These are phyloP conservation scores for Pelobates fuscus DNA, from an alignment of 2,113 vertebrate species.

Conservation along the genomic window DNA sequence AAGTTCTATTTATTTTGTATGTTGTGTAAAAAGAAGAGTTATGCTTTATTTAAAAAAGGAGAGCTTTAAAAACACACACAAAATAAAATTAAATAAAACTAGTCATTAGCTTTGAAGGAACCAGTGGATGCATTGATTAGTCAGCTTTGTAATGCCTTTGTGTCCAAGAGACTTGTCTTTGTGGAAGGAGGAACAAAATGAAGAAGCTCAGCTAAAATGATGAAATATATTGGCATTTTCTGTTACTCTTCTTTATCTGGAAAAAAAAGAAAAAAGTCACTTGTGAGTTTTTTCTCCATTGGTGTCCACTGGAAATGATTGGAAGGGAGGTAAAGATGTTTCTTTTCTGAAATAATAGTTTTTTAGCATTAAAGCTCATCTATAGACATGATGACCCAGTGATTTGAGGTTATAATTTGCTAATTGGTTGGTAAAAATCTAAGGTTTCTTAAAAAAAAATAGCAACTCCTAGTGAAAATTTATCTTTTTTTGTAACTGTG, in stretches of 20 bases:
- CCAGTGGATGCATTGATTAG: conserved; percentile 62
- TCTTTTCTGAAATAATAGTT: too few relatives aligned
- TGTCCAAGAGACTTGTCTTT: conserved; percentile 68
- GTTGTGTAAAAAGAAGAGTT: conserved; percentile 54
- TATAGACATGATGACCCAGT: too few relatives aligned
- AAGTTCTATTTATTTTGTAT: conserved; percentile 49
- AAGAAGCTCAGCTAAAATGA: conserved; percentile 74
- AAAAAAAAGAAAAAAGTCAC: conserved; percentile 73
- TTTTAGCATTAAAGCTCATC: too few relatives aligned
- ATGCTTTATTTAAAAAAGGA: conserved; percentile 47
- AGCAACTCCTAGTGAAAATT: too few relatives aligned
- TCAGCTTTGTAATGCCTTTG: conserved; percentile 62
- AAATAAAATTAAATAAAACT: conserved; percentile 5
- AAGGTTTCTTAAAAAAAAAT: too few relatives aligned
- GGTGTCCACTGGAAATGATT: conserved; percentile 49
- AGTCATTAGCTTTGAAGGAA: conserved; percentile 56
- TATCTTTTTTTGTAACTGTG: too few relatives aligned
- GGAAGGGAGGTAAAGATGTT: conserved; percentile 47
- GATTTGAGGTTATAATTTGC: too few relatives aligned
- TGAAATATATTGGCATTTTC: conserved; percentile 71
- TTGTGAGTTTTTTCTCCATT: conserved; percentile 55
- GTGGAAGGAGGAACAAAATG: conserved; percentile 68
- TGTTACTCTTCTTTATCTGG: conserved; percentile 81
- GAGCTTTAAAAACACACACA: conserved; percentile 35
- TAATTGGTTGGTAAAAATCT: too few relatives aligned